Base-by-base conservation (phyloP, 2,113 vertebrate genomes). In the Australoheros scitulus region DNA sequence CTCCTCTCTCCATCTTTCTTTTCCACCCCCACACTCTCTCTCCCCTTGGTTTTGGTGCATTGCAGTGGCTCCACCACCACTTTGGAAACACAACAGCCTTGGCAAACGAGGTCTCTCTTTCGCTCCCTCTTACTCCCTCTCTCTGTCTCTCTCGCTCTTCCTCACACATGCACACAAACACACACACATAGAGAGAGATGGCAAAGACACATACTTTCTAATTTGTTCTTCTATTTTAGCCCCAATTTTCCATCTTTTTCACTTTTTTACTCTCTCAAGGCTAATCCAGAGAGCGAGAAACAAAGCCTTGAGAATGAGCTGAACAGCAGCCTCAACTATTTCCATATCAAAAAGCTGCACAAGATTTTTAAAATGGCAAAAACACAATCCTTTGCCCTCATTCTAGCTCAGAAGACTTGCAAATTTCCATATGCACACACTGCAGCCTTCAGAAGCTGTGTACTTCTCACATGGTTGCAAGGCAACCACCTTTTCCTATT, bases 11-110 rank as follows among this genome's bases (percentile, higher is more conserved):
- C 85, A 78, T 91, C 88, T 61, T 3, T 81, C 85, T 80, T 60
- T 77, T 61, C 82, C 90, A 86, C 92, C 88, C 89, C 87, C 90
- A 79, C 89, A 93, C 88, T 81, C 90, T 92, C 93, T 91, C 92
- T 93, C 92, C 92, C 91, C 89, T 94, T 93, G 90, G 92, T 94
- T 94, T 95, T 95, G 94, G 94, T 95, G 95, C 95, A 95, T 92
- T 95, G 95, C 95, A 95, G 95, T 95, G 92, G 89, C 93, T 95
- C 91, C 91, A 94, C 93, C 90, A 95, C 87, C 88, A 95, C 90
- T 90, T 93, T 87, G 91, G 92, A 94, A 91, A 94, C 89, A 94
- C 93, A 93, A 94, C 92, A 93, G 93, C 94, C 89, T 93, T 94
- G 90, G 93, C 83, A 90, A 92, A 92, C 78, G 76, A 91, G 87